Conservation (phyloP, 2,113 vertebrate genomes). For the Laticauda laticaudata region DNA sequence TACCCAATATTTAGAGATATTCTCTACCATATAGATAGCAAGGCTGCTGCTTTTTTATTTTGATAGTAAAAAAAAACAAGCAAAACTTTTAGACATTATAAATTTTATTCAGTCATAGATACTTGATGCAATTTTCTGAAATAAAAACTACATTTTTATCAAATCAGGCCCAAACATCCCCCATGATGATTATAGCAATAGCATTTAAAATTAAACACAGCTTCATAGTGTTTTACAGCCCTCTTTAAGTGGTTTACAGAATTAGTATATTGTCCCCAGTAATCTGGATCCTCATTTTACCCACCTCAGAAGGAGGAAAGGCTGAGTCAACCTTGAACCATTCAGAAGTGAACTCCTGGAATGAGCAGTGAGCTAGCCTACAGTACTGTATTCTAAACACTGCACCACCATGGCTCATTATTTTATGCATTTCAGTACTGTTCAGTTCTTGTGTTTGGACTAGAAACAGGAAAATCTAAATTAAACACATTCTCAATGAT, state of each 20-base stretch:
- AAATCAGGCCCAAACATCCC: neutral
- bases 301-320: too few relatives aligned
- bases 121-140: neutral
- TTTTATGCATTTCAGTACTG: neutral
- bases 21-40: neutral
- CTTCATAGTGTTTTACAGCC: too few relatives aligned
- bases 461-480: neutral
- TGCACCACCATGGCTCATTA: too few relatives aligned
- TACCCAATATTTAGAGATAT: conserved; percentile 3
- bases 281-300: too few relatives aligned
- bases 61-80: conserved; percentile 5
- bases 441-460: neutral
- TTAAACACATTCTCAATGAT: neutral
- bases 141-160: neutral
- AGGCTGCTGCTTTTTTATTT: neutral
- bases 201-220: too few relatives aligned
- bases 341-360: too few relatives aligned
- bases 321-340: too few relatives aligned
- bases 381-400: too few relatives aligned
- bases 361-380: too few relatives aligned
- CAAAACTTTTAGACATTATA: neutral
- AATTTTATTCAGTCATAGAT: neutral
- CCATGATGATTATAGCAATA: neutral
- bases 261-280: too few relatives aligned
- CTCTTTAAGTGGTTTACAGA: too few relatives aligned